A percentile compares a stretch with the other conserved stretches of the same genome.
Evolutionary conservation across 1,140 invertebrate genomes (phyloP).

Genomic region (Colletes latitarsis): DNA sequence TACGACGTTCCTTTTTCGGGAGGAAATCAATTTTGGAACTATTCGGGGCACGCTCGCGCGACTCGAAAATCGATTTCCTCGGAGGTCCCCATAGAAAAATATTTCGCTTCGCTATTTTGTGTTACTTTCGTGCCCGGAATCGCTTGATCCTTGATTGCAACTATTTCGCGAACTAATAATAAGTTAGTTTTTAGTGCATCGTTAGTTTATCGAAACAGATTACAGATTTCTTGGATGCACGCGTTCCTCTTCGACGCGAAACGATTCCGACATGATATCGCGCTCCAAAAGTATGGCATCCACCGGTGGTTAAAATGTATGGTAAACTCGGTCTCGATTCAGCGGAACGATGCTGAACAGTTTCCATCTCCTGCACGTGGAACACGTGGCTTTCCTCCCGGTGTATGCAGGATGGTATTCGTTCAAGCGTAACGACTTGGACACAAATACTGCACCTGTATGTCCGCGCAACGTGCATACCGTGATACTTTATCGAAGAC

Average conservation of each 20-base stretch:
- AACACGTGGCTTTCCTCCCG: conserved; percentile 11
- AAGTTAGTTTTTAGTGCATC: too few relatives aligned
- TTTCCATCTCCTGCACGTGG: conserved; percentile 24
- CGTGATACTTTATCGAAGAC: conserved; percentile 23
- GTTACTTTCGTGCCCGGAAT: too few relatives aligned
- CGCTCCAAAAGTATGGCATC: not conserved
- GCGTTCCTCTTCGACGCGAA: not conserved
- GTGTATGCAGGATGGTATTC: conserved; percentile 7
- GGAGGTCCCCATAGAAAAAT: too few relatives aligned
- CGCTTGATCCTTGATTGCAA: too few relatives aligned
- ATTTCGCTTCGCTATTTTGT: too few relatives aligned
- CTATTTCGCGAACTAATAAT: too few relatives aligned
- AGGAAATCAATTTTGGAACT: not conserved
- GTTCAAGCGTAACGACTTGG: conserved; percentile 34
- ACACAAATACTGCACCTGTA: conserved; percentile 46
- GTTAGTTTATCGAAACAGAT: not conserved
- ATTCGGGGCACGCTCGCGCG: too few relatives aligned
- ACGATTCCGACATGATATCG: not conserved
- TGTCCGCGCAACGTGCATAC: conserved; percentile 34
- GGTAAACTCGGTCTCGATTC: conserved; percentile 7
- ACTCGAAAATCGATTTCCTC: too few relatives aligned
- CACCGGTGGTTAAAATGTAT: not conserved
- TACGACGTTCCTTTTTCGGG: not conserved
- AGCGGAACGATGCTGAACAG: not conserved
- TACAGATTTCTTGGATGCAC: not conserved